Evolutionary conservation across 1,140 invertebrate species (phyloP).

Genomic region (Bombus sylvicola): DNA sequence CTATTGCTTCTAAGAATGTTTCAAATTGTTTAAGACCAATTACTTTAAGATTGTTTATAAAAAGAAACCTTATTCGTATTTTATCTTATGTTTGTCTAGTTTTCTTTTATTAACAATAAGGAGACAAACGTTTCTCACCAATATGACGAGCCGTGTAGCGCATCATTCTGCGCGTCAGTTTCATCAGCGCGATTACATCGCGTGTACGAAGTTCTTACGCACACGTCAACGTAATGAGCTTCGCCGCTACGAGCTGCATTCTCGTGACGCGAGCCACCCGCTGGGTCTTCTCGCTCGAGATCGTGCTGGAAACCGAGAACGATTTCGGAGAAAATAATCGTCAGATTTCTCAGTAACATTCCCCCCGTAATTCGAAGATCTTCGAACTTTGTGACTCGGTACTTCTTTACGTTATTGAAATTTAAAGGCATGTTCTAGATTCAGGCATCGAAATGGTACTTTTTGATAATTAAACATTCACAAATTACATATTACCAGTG

Average conservation of each 20-base stretch:
- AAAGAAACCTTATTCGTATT: not conserved
- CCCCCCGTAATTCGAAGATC: not conserved
- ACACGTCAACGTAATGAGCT: conserved; percentile 58
- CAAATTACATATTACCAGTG: not conserved
- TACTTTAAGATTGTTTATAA: not conserved
- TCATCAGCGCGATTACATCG: conserved; percentile 36
- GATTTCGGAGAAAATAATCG: conserved; percentile 55
- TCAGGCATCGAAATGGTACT: not conserved
- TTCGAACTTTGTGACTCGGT: not conserved
- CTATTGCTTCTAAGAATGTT: not conserved
- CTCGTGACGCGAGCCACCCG: conserved; percentile 63
- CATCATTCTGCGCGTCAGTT: conserved; percentile 27
- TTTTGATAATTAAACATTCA: not conserved
- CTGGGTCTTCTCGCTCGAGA: conserved; percentile 46
- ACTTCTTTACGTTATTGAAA: not conserved
- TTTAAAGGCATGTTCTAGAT: not conserved
- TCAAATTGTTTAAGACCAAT: not conserved
- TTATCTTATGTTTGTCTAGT: not conserved
- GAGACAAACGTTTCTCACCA: conserved; percentile 15
- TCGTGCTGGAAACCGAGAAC: conserved; percentile 44
- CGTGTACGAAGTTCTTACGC: conserved; percentile 53
- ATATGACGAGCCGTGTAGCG: not conserved
- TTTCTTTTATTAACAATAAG: not conserved
- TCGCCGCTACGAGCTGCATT: conserved; percentile 56
- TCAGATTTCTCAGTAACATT: conserved; percentile 42